Conservation (phyloP, 2,888 invertebrate species). For the Trissolcus brochymenae region DNA sequence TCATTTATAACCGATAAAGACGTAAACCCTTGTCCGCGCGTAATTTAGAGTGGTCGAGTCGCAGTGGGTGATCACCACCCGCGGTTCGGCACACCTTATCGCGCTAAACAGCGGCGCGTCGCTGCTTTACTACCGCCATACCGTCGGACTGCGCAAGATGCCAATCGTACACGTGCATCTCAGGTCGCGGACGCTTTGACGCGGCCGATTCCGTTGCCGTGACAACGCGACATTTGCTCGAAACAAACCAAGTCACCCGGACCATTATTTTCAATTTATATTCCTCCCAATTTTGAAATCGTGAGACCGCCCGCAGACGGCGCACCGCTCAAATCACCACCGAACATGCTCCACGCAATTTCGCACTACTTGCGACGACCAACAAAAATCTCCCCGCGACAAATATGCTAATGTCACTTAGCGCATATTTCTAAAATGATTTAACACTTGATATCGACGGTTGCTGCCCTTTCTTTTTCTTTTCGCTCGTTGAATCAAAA, state of each 20-base stretch:
- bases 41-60: slow-evolving; percentile 75
- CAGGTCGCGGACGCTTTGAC: slow-evolving; percentile 49
- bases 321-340: slow-evolving; percentile 49
- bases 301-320: slow-evolving; percentile 65
- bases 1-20: slow-evolving; percentile 71
- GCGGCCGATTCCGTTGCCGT: slow-evolving; percentile 61
- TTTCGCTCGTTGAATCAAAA: background rate
- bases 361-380: slow-evolving; percentile 12
- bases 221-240: slow-evolving; percentile 65
- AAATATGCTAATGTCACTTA: slow-evolving; percentile 46
- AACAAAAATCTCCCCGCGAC: background rate
- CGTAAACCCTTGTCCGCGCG: slow-evolving; percentile 73
- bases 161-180: slow-evolving; percentile 18
- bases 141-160: slow-evolving; percentile 12
- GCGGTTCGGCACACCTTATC: slow-evolving; percentile 73
- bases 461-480: background rate
- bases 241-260: slow-evolving; percentile 58
- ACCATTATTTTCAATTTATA: slow-evolving; percentile 75
- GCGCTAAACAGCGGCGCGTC: slow-evolving; percentile 58
- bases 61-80: slow-evolving; percentile 74
- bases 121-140: background rate
- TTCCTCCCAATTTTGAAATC: slow-evolving; percentile 68
- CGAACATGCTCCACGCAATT: slow-evolving; percentile 53
- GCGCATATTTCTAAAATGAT: slow-evolving; percentile 20
- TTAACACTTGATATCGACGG: background rate